Evolutionary conservation across 2,113 vertebrate genomes (phyloP).

Genomic region (Muntiacus reevesi): DNA sequence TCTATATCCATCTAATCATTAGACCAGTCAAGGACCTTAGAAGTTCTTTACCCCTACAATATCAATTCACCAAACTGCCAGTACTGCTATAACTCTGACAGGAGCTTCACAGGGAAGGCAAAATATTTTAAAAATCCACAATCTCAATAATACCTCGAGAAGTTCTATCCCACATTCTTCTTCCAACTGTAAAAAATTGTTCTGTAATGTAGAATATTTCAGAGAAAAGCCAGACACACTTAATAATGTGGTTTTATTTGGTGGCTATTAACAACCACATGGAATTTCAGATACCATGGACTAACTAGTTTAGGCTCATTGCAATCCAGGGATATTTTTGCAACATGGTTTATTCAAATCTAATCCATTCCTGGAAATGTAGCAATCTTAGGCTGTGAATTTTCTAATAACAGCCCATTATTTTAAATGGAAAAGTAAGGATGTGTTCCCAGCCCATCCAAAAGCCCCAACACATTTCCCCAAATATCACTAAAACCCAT

Average conservation of each 20-base stretch:
- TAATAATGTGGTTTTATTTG: background rate
- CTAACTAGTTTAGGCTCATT: background rate
- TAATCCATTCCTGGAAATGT: background rate
- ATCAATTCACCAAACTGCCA: background rate
- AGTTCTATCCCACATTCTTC: background rate
- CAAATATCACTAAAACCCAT: slow-evolving; percentile 10
- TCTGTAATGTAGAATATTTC: background rate
- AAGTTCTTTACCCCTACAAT: background rate
- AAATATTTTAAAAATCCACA: background rate
- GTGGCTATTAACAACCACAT: background rate
- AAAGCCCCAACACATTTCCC: background rate
- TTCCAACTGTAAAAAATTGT: background rate
- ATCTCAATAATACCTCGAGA: background rate
- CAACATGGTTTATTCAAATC: background rate
- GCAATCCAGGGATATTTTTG: background rate
- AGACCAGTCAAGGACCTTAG: background rate
- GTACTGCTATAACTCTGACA: background rate
- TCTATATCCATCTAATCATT: background rate
- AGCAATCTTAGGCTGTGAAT: background rate
- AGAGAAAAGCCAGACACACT: background rate
- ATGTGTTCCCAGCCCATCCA: background rate
- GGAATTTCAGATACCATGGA: background rate
- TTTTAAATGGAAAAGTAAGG: slow-evolving; percentile 3
- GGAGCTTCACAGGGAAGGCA: background rate
- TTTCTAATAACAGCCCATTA: background rate